A percentile compares a stretch with the other conserved stretches of the same genome.
Conservation (phyloP, 1,140 invertebrate genomes). For the Cotesia typhae region DNA sequence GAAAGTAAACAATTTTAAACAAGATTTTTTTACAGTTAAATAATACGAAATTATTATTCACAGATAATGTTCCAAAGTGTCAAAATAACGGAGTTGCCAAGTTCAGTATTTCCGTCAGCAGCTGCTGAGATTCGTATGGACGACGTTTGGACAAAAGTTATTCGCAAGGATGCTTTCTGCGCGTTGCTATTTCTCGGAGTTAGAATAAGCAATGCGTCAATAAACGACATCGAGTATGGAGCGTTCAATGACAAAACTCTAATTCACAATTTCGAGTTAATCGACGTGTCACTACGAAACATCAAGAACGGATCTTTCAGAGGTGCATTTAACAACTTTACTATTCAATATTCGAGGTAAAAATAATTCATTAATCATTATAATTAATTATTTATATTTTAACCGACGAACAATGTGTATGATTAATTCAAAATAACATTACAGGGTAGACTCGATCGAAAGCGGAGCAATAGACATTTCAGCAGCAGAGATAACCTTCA, state of each 20-base stretch:
- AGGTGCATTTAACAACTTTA: constrained; percentile 72
- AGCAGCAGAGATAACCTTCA: constrained; percentile 69
- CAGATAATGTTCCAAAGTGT: constrained; percentile 75
- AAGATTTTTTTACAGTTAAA: neutral
- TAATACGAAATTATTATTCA: constrained; percentile 49
- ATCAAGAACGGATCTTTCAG: constrained; percentile 70
- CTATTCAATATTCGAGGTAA: constrained; percentile 74
- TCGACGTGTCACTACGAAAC: constrained; percentile 68
- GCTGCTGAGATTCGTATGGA: constrained; percentile 71
- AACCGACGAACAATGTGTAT: neutral
- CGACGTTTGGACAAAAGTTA: constrained; percentile 66
- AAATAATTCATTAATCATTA: too few relatives aligned
- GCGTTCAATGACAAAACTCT: constrained; percentile 73
- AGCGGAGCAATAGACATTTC: constrained; percentile 72
- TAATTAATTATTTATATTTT: neutral
- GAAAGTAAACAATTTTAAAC: constrained; percentile 25
- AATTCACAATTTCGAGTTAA: constrained; percentile 70
- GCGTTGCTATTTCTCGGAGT: constrained; percentile 72
- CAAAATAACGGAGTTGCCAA: constrained; percentile 68
- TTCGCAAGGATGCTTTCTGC: constrained; percentile 72
- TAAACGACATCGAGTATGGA: constrained; percentile 69
- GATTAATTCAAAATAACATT: constrained; percentile 32
- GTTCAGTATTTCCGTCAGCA: constrained; percentile 72
- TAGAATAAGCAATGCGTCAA: constrained; percentile 70
- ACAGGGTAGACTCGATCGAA: constrained; percentile 71